These are phyloP conservation scores for Proctacanthus coquilletti DNA, from an alignment of 1,140 invertebrate genomes.

Conservation along the genomic window DNA sequence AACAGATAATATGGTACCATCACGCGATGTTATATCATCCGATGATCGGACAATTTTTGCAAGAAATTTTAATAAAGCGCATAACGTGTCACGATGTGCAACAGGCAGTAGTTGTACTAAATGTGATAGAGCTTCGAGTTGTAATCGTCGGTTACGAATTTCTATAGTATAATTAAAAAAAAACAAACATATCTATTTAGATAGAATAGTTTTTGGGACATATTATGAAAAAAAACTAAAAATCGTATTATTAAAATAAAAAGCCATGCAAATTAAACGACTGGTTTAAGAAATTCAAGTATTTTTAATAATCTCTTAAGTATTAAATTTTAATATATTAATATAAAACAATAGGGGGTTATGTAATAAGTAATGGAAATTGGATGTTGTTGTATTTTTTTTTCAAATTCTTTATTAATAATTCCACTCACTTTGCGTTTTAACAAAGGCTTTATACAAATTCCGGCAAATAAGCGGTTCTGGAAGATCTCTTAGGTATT, in stretches of 20 bases:
- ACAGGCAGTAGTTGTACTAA: conserved; percentile 71
- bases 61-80: conserved; percentile 65
- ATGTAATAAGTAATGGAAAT: no score
- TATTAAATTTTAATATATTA: no score
- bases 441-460: conserved; percentile 75
- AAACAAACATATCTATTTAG: neutral
- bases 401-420: no score
- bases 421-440: conserved; percentile 83
- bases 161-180: conserved; percentile 32
- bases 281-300: neutral
- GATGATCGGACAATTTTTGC: conserved; percentile 48
- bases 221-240: neutral
- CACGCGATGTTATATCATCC: conserved; percentile 18
- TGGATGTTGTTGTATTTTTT: no score
- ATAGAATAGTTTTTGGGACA: neutral
- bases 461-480: conserved; percentile 81
- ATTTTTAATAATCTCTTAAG: no score
- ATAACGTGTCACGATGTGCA: conserved; percentile 76
- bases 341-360: no score
- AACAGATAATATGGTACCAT: conserved; percentile 11
- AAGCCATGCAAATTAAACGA: no score
- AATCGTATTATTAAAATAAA: conserved; percentile 3
- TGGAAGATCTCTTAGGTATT: conserved; percentile 83
- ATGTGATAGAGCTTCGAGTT: conserved; percentile 67
- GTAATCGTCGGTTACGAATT: conserved; percentile 63